phyloP scores from a whole-genome alignment of 37 sponge, comb jelly and placozoan genomes.

The Aphrocallistes beatrix region DNA sequence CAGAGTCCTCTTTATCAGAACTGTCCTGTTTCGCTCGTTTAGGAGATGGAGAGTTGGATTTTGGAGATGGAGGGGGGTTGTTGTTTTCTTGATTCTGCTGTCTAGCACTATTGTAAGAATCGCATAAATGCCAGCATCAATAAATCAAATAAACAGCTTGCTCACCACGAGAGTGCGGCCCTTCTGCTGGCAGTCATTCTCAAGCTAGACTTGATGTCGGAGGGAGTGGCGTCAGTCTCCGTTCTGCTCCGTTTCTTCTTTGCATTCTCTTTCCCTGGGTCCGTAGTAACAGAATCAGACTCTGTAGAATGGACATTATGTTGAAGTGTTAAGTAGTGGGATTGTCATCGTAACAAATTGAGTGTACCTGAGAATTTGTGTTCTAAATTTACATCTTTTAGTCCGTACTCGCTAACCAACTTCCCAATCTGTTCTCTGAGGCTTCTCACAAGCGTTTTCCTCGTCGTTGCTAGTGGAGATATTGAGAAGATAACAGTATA shows the following conservation, averaged over 20 bases:
- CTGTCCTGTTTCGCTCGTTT: not conserved
- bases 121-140: not conserved
- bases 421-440: not conserved
- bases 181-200: not conserved
- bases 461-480: not conserved
- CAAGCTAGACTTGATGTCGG: not conserved
- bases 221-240: not conserved
- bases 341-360: too few relatives aligned
- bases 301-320: not conserved
- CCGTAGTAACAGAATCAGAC: constrained; percentile 3
- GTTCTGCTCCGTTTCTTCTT: not conserved
- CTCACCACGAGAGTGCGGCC: constrained; percentile 1
- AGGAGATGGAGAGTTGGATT: not conserved
- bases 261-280: not conserved
- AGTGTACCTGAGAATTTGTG: not conserved
- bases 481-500: not conserved
- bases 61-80: not conserved
- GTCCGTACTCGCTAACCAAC: not conserved
- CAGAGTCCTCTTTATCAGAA: not conserved
- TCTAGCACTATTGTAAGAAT: not conserved
- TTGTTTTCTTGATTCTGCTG: not conserved
- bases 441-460: not conserved
- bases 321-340: not conserved
- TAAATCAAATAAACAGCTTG: not conserved
- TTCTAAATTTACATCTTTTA: not conserved